Evolutionary conservation across 2,113 vertebrate genomes (phyloP).

Genomic region (Seriola aureovittata): DNA sequence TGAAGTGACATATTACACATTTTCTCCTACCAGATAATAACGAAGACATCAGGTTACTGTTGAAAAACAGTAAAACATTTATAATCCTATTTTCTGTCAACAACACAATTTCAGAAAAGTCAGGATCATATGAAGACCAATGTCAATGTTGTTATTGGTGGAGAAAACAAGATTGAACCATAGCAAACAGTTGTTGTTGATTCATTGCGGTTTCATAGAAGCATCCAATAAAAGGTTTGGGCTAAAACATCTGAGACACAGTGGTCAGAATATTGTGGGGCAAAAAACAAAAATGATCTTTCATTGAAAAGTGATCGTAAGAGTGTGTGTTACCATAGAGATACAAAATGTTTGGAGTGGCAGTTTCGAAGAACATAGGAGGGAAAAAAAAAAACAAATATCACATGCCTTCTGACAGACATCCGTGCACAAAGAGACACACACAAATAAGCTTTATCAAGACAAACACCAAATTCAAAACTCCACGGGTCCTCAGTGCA

Average conservation of each 20-base stretch:
- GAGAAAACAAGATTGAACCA: neutral
- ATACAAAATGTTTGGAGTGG: neutral
- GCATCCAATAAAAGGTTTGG: neutral
- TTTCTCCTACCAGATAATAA: constrained; percentile 21
- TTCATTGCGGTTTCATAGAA: neutral
- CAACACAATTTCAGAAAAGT: neutral
- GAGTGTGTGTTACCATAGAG: neutral
- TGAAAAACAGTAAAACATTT: neutral
- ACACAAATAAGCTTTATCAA: neutral
- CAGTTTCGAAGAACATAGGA: neutral
- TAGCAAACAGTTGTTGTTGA: neutral
- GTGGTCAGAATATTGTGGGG: neutral
- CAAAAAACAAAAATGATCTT: neutral
- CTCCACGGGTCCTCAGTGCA: neutral
- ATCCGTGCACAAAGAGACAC: neutral
- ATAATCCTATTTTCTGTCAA: neutral
- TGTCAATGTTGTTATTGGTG: neutral
- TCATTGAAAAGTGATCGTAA: neutral
- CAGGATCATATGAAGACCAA: constrained; percentile 1
- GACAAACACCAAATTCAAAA: neutral
- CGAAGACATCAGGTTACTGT: neutral
- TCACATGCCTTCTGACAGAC: neutral
- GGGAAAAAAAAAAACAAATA: neutral
- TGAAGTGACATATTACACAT: constrained; percentile 9
- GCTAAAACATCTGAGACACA: neutral